Base-by-base conservation (phyloP, 2,888 invertebrate genomes). In the Congeria kusceri region DNA sequence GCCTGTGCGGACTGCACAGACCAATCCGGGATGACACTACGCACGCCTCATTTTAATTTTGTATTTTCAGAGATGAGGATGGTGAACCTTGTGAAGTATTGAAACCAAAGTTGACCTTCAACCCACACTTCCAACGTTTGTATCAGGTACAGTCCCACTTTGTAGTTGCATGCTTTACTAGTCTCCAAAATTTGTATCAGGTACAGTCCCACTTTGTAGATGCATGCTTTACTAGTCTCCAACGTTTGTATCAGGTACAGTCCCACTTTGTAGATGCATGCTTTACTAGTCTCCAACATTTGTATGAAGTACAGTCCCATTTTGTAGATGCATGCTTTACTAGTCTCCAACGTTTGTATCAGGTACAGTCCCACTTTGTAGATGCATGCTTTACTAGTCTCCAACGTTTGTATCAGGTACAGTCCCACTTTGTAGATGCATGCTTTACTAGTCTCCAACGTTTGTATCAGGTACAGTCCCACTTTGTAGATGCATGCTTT, bases 81-180 rank as follows among this genome's bases (percentile, higher is more conserved):
- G 91, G 84, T 3, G 91, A 91, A 49, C 79, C 80, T 25, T 75
- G 69, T 28, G 92, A 93, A 76, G 86, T 86, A 18, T 80, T 93
- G 58, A 92, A 92, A 76, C 92, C 93, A 7, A 92, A 93, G 69
- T 65, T 90, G 11, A 90, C 88, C 20, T 92, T 92, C 83, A 93
- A 93, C 80, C 93, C 93, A n/a, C 88, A 93, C 76, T 91, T 93
- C 62, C 93, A 93, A 83, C 77, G 92, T 63, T 83, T 93, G 3
- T 93, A 91, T 79, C 93, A 93, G 90, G 93, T 93, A 77, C 9
- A 9, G 39, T 39, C 15, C n/a, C 58, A 44, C 58, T 7, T 57
- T 29, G 9, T 7, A 49, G 7, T 15, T 15, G 18, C 49, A 49
- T 15, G n/a, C n/a, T n/a, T n/a, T n/a, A n/a, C n/a, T n/a, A n/a